These are phyloP conservation scores for Lasioglossum marginatum DNA, from an alignment of 2,888 invertebrate genomes.

Conservation along the genomic window DNA sequence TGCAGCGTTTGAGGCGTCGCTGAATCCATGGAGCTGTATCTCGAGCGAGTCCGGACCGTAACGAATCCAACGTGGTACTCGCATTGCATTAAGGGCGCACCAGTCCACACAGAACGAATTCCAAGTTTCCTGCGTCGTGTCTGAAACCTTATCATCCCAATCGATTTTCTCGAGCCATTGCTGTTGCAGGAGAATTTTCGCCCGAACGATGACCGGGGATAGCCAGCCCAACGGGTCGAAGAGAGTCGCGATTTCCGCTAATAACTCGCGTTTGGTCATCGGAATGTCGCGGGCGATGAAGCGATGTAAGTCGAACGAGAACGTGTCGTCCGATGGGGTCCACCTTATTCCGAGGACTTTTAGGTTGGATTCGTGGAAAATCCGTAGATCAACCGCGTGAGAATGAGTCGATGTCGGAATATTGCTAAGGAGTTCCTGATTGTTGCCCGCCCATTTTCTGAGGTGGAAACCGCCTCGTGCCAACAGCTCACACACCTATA, in stretches of 20 bases:
- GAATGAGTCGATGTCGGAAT: neutral
- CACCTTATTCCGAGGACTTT: neutral
- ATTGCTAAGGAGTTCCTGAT: rapidly evolving
- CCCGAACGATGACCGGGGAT: neutral
- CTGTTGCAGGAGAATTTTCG: neutral
- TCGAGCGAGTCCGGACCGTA: too few relatives aligned
- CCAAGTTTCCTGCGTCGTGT: too few relatives aligned
- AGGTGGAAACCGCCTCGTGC: neutral
- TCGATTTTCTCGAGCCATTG: too few relatives aligned
- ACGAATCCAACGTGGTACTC: too few relatives aligned
- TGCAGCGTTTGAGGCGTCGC: too few relatives aligned
- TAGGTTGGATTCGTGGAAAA: neutral
- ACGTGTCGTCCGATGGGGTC: neutral
- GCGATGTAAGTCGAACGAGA: neutral
- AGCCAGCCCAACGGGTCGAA: neutral
- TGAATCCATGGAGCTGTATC: too few relatives aligned
- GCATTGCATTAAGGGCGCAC: too few relatives aligned
- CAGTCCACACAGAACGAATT: too few relatives aligned
- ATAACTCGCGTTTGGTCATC: neutral
- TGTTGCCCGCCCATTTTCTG: neutral
- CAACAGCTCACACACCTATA: neutral
- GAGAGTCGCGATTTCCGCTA: neutral
- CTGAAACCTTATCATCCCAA: too few relatives aligned
- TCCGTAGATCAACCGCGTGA: neutral
- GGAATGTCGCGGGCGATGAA: neutral